Base-by-base conservation (phyloP, 2,888 invertebrate species). In the Sericinus montela region DNA sequence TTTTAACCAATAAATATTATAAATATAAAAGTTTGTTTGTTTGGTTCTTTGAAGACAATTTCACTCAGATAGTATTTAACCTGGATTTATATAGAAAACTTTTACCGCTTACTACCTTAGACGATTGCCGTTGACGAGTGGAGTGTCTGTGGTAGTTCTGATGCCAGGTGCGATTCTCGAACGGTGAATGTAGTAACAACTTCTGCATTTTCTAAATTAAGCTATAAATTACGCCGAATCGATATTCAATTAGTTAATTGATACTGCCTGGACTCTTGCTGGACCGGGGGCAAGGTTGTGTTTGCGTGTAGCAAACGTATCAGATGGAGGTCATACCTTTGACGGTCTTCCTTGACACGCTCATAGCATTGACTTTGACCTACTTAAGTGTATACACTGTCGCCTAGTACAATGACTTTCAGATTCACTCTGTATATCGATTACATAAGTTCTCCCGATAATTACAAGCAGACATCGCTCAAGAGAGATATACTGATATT, bases 281-380 rank as follows among this genome's bases (percentile, higher is more conserved):
- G 15, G 14, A 15, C 30, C n/a, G 4, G 10, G 10, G 23, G 37
- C 23, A 9, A 5, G 25, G 10, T 28, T 11, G 8, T 41, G 16
- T 30, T 1, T 32, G 45, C 28, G 36, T 19, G 13, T 9, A 4
- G 15, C 25, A 14, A 16, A 34, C 14, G 34, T 34, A 42, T 32
- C 23, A 25, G 34, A 37, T 19, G 29, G 32, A 9, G 25, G 39
- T 25, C 25, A 34, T 14, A 32, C 29, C 29, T 30, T 36, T 15
- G 36, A 19, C 45, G 38, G 30, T 45, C 30, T 45, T 45, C 45
- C 39, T 32, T 39, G 45, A 40, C 37, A 23, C 34, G 39, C 39
- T 39, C 38, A 25, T 9, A 32, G 34, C 32, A 40, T 46, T 39
- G 39, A 46, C 39, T 39, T 46, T 46, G 39, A 40, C 39, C 45